Percentiles rank a stretch among this genome's conserved stretches.
Evolutionary conservation across 2,113 vertebrate genomes (phyloP).

Genomic region (Trogon surrucura): DNA sequence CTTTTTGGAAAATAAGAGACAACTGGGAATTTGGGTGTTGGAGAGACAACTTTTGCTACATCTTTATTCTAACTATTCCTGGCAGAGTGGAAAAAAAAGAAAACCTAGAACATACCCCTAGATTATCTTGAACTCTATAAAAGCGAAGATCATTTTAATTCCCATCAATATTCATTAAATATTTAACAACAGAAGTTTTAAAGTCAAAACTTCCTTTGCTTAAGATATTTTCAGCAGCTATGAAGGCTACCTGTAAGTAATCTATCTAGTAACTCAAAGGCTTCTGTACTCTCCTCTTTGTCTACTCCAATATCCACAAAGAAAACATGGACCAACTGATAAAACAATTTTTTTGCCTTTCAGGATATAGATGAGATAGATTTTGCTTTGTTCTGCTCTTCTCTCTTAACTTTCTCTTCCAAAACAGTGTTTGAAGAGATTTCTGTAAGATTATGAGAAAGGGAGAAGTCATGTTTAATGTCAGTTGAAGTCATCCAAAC

Average conservation of each 20-base stretch:
- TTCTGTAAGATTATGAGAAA: background rate
- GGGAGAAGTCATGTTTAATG: background rate
- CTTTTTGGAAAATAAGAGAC: slow-evolving; percentile 28
- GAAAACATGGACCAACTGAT: background rate
- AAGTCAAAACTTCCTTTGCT: background rate
- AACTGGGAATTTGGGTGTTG: background rate
- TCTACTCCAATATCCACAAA: background rate
- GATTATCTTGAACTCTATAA: background rate
- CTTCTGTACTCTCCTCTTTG: background rate
- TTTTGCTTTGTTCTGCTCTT: background rate
- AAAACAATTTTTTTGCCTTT: background rate
- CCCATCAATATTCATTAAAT: slow-evolving; percentile 29
- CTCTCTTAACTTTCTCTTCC: background rate
- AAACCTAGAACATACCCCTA: background rate
- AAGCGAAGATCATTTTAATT: background rate
- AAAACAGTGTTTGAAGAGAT: background rate
- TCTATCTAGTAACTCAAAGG: background rate
- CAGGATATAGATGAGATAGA: background rate
- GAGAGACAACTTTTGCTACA: background rate
- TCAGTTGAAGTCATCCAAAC: background rate
- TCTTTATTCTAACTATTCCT: background rate
- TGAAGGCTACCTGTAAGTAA: background rate
- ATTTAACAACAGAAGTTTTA: background rate
- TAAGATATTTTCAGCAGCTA: background rate
- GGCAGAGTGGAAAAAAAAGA: background rate